Conservation (phyloP, 2,113 vertebrate species). For the Saimiri boliviensis region DNA sequence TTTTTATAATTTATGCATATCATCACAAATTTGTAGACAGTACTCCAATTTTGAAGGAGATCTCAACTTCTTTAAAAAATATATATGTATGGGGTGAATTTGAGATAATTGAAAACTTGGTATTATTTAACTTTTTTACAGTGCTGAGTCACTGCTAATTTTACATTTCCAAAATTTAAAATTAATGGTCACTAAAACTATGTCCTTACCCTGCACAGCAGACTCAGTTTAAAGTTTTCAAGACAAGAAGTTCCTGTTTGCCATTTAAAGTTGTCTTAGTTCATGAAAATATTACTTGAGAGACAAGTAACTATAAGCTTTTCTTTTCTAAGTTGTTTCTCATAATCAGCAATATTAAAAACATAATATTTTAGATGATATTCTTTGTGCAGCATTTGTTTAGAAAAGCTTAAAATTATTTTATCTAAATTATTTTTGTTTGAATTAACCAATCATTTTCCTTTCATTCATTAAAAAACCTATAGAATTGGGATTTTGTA, state of each 20-base stretch:
- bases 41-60: slow-evolving; percentile 33
- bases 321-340: neutral
- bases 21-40: slow-evolving; percentile 27
- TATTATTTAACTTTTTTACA: neutral
- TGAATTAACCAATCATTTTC: slow-evolving; percentile 4
- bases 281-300: neutral
- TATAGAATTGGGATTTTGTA: neutral
- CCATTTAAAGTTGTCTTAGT: slow-evolving; percentile 6
- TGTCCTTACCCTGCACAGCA: neutral
- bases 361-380: neutral
- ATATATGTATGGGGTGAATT: neutral
- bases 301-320: neutral
- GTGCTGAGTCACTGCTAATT: neutral
- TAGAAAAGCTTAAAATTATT: slow-evolving; percentile 27
- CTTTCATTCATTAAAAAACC: neutral
- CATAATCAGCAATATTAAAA: neutral
- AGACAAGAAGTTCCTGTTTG: neutral
- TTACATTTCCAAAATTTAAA: slow-evolving; percentile 45
- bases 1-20: slow-evolving; percentile 32
- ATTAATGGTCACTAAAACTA: neutral
- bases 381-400: neutral
- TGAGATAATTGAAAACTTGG: slow-evolving; percentile 29
- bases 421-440: slow-evolving; percentile 29
- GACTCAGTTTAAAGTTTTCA: neutral
- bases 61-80: neutral